Evolutionary conservation across 2,113 vertebrate species (phyloP), one percentile per base, ranked within the genome.

Genomic region (Nothocercus nigrocapillus): DNA sequence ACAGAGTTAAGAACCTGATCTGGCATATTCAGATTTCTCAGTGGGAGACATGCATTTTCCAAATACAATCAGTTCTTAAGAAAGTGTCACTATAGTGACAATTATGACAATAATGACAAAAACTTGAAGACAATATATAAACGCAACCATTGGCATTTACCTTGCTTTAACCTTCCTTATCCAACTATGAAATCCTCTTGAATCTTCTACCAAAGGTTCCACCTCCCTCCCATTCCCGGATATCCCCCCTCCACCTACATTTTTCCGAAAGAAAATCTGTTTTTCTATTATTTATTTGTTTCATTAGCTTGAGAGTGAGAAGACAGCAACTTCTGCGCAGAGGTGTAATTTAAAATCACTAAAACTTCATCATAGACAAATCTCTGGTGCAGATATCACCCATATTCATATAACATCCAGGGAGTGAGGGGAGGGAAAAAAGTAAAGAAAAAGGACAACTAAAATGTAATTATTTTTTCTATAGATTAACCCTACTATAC

Each of bases 391-490:
- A 38, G 72, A 27, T 80, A 38, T 61, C 58, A 59, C 14, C 59
- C 40, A 12, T 7, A 24, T 49, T 53, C 36, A 27, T 13, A 67
- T 11, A 67, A 78, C 64, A 88, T 28, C 5, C 28, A 22, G 25
- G 10, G 21, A 11, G 21, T 19, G 21, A 24, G 49, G 8, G 12
- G 2, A 16, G 4, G 20, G 8, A 47, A 27, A 12, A 9, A 36
- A 64, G 30, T 22, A 5, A 15, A 64, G 30, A 25, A 5, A 15
- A 15, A 81, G 27, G 62, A 11, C 38, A 83, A 83, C 20, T 36
- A 81, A 88, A 83, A 83, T 73, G 59, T 25, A 74, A 92, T 70
- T 80, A 63, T 83, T 80, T 69, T 80, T 3, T 63, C 74, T 61
- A 36, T 45, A 32, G 12, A 81, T 45, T 77, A 81, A 83, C 28